Conservation (phyloP, 2,888 invertebrate species). For the Carabus problematicus region DNA sequence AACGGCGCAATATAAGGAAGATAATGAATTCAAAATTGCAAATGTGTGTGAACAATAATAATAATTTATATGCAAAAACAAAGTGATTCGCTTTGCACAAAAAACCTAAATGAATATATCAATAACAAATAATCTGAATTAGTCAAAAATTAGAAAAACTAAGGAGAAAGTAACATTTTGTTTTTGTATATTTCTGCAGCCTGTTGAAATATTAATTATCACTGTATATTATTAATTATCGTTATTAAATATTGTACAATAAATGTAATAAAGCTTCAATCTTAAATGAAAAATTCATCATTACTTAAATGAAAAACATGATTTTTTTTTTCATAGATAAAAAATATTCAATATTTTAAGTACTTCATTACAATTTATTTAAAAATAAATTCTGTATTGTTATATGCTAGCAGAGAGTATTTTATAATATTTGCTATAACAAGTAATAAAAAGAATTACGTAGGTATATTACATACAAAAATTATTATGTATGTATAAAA, state of each 20-base stretch:
- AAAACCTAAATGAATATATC: constrained; percentile 24
- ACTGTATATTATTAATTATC: no score
- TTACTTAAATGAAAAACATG: no score
- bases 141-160: neutral
- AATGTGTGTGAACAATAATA: constrained; percentile 39
- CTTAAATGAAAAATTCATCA: constrained; percentile 17
- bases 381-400: no score
- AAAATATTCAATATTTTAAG: no score
- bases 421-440: no score
- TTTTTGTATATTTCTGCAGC: constrained; percentile 30
- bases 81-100: constrained; percentile 39
- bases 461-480: no score
- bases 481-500: no score
- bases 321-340: no score
- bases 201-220: constrained; percentile 32
- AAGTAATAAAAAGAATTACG: no score
- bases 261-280: constrained; percentile 42
- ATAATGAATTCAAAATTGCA: constrained; percentile 15
- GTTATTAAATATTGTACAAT: no score
- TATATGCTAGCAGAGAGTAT: no score
- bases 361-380: no score
- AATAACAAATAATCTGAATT: neutral
- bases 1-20: constrained; percentile 10
- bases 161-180: constrained; percentile 18
- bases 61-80: constrained; percentile 39